Base-by-base conservation (phyloP, 2,888 invertebrate genomes). In the Orthosia incerta region DNA sequence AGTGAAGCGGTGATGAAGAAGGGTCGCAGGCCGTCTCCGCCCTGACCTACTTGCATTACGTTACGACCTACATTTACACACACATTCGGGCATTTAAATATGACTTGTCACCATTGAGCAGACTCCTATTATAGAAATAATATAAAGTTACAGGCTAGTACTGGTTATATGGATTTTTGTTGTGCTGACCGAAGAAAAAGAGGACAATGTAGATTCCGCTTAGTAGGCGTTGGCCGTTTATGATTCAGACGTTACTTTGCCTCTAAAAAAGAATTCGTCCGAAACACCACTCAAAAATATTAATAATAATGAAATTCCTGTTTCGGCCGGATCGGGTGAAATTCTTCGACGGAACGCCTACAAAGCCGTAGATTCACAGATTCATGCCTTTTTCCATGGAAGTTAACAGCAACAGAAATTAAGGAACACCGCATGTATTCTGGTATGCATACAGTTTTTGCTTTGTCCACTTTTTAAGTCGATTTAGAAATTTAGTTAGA, bases 41-140 rank as follows among this genome's bases (percentile, higher is more conserved):
- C 80, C 89, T 93, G 94, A 93, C 93, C 94, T 93, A 93, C 92
- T 93, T 94, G 92, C 88, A 89, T 89, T 90, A 88, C 92, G 92
- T 88, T 90, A 88, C 92, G 92, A 91, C 91, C 92, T 90, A 92
- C 89, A 93, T 93, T 89, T 89, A 87, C 87, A 88, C 88, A 90
- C 88, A 88, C 86, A 89, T 90, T 90, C 86, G 85, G 89, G 86
- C 88, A 91, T 89, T 90, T 90, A 90, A 89, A 90, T 90, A 88
- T 86, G 86, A 88, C 85, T 88, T 89, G 85, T 88, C 86, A 83
- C 83, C 85, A 79, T 80, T 75, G 71, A 71, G 75, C 76, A 74
- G 66, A 57, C 55, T 81, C 50, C 65, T 75, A 71, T 80, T 71
- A 63, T 64, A 72, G 71, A 64, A 72, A 57, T 72, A 75, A 69